Conservation (phyloP, 2,888 invertebrate species). For the Meteorus colon region DNA sequence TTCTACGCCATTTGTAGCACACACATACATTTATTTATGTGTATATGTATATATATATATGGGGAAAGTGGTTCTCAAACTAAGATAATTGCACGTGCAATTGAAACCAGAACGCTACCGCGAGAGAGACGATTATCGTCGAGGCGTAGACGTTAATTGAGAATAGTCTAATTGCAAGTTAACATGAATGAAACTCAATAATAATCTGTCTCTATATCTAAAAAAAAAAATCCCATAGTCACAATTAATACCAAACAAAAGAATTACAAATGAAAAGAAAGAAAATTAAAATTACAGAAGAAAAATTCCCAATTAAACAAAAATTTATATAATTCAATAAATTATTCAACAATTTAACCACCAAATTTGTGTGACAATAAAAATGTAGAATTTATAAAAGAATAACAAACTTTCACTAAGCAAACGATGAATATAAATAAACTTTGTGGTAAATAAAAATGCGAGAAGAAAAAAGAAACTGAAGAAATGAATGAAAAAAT, state of each 20-base stretch:
- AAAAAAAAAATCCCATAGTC: not conserved
- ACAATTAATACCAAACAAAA: not conserved
- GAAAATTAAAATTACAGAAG: not conserved
- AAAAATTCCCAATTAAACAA: not conserved
- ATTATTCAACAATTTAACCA: not conserved
- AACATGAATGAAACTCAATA: conserved; percentile 22
- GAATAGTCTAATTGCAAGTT: conserved; percentile 49
- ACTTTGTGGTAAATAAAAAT: not conserved
- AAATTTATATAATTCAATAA: conserved; percentile 4
- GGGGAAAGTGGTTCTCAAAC: conserved; percentile 34
- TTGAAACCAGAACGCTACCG: conserved; percentile 45
- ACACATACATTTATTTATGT: not conserved
- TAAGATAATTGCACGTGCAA: conserved; percentile 44
- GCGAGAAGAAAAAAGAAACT: not conserved
- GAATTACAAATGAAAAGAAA: not conserved
- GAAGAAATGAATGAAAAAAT: not conserved
- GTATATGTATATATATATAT: not conserved
- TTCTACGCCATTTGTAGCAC: not conserved
- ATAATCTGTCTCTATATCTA: not conserved
- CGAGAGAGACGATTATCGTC: conserved; percentile 41
- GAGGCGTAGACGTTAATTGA: conserved; percentile 50
- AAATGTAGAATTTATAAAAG: not conserved
- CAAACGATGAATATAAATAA: conserved; percentile 12
- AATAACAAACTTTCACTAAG: not conserved
- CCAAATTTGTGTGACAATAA: not conserved